Evolutionary conservation across 2,888 invertebrate genomes (phyloP), one percentile per base, ranked within the genome.

Genomic region (Ptychoptera contaminata): DNA sequence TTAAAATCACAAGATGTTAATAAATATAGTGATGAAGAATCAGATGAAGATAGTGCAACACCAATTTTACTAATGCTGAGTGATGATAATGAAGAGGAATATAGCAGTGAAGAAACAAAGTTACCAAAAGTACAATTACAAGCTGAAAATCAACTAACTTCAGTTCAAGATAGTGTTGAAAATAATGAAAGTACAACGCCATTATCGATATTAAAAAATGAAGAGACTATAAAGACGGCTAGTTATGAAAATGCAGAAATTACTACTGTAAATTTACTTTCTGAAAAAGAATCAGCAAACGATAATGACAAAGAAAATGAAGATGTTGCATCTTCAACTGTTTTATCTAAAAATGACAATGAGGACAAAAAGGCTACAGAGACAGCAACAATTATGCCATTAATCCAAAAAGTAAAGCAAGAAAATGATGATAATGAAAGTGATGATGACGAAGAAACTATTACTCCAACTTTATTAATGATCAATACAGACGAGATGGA

Each of bases 161-260:
- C 12, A 14, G 44, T 39, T 6, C 11, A 38, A 8, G 39, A 29
- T 16, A 38, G 16, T 10, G 29, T 12, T 30, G 29, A 44, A 35
- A n/a, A 16, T 12, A n/a, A 42, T 43, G 45, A 48, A 46, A 49
- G 50, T 14, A 49, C 43, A 23, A 40, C 11, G 8, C 36, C 9
- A 16, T 48, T 44, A 45, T 29, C 11, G 31, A 42, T 42, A 15
- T 34, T 29, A 40, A 46, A 43, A 16, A 37, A 37, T 38, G 35
- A 16, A 7, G 50, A 50, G 9, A 9, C 4, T 7, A 9, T 32
- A 7, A 9, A 32, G 8, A 32, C 6, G 2, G n/a, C 4, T 9
- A 32, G 4, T 7, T 7, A 32, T 32, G 32, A 32, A 7, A 23
- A 23, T 7, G 3, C 23, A 32, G 9, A 32, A 32, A 32, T n/a